These are phyloP conservation scores for Orthonevra nobilis DNA, from an alignment of 2,888 invertebrate species.

Conservation along the genomic window DNA sequence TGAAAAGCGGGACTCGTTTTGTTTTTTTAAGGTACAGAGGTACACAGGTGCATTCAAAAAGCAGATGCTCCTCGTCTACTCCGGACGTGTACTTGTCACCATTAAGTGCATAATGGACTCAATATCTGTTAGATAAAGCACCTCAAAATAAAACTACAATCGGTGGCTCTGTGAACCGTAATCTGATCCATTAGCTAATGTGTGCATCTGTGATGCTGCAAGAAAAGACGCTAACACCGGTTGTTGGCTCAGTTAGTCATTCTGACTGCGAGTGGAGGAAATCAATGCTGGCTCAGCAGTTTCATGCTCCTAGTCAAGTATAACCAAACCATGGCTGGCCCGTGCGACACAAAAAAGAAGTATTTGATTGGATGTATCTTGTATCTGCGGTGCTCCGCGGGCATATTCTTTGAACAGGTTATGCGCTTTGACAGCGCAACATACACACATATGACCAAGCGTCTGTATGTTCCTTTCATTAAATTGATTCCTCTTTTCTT, in stretches of 20 bases:
- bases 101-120: conserved; percentile 59
- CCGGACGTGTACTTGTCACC: conserved; percentile 44
- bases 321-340: no score
- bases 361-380: conserved; percentile 64
- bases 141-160: no score
- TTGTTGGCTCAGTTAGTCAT: background rate
- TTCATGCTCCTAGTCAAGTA: no score
- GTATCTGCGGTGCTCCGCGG: conserved; percentile 20
- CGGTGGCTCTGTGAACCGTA: conserved; percentile 17
- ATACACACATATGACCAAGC: no score
- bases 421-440: conserved; percentile 19
- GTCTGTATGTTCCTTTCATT: conserved; percentile 35
- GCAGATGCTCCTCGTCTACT: conserved; percentile 1
- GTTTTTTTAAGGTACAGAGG: no score
- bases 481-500: conserved; percentile 31
- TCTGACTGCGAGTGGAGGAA: background rate
- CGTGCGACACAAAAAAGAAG: no score
- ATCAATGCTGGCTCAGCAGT: no score
- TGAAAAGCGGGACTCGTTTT: background rate
- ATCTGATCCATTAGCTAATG: conserved; percentile 26
- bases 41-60: conserved; percentile 23
- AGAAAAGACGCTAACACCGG: background rate
- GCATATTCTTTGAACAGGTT: conserved; percentile 41
- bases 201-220: conserved; percentile 13
- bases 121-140: conserved; percentile 31